Evolutionary conservation across 2,888 invertebrate genomes (phyloP).

Genomic region (Cantharis nigra): DNA sequence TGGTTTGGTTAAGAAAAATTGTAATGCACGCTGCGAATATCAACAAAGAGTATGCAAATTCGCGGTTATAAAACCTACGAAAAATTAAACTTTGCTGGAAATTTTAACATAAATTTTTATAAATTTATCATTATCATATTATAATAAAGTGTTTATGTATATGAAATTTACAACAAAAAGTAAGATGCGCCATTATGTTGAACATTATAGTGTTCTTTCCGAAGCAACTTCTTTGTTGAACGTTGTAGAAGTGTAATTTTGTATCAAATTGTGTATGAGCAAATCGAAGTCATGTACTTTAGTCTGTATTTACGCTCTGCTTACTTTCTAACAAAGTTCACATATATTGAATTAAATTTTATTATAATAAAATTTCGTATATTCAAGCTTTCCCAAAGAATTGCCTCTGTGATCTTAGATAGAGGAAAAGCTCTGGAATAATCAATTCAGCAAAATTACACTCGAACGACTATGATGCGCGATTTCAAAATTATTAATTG

Average conservation of each 20-base stretch:
- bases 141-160: background rate
- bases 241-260: background rate
- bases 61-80: background rate
- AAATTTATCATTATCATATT: background rate
- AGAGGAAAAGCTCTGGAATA: background rate
- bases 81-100: background rate
- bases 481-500: slow-evolving; percentile 49
- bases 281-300: background rate
- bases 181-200: background rate
- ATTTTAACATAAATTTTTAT: background rate
- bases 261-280: background rate
- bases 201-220: background rate
- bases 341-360: slow-evolving; percentile 1
- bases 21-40: background rate
- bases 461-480: slow-evolving; percentile 39
- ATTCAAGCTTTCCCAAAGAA: background rate
- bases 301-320: background rate
- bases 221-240: background rate
- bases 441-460: slow-evolving; percentile 24
- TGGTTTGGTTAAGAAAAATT: background rate
- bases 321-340: slow-evolving; percentile 7
- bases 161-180: background rate
- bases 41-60: background rate
- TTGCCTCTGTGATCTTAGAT: background rate
- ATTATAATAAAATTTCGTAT: background rate